phyloP scores from a whole-genome alignment of 2,797 vertebrate species.

The Sebastes cheni region DNA sequence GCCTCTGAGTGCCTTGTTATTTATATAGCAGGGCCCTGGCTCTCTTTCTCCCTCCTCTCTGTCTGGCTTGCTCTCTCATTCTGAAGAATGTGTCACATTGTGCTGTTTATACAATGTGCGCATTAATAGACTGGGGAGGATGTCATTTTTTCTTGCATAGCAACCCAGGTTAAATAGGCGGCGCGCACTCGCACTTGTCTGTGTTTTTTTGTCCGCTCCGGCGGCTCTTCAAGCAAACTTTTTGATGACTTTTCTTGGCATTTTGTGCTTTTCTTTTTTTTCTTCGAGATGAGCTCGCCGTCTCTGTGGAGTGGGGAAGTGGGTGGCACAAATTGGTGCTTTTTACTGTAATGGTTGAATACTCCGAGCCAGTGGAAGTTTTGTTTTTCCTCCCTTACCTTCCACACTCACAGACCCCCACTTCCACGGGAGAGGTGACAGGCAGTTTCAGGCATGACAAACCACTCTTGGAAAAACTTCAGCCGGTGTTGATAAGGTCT shows the following conservation, averaged over 20 bases:
- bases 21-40: slow-evolving; percentile 91
- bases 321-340: slow-evolving; percentile 77
- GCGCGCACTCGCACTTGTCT: slow-evolving; percentile 62
- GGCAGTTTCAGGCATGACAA: slow-evolving; percentile 61
- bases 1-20: slow-evolving; percentile 99
- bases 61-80: slow-evolving; percentile 74
- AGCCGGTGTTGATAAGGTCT: slow-evolving; percentile 62
- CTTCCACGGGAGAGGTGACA: slow-evolving; percentile 55
- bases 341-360: slow-evolving; percentile 78
- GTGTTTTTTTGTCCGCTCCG: slow-evolving; percentile 61
- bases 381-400: slow-evolving; percentile 25
- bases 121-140: slow-evolving; percentile 92
- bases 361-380: slow-evolving; percentile 58
- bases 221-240: slow-evolving; percentile 76
- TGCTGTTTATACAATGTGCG: slow-evolving; percentile 98
- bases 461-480: slow-evolving; percentile 62
- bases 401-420: slow-evolving; percentile 37
- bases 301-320: slow-evolving; percentile 61
- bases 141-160: slow-evolving; percentile 96
- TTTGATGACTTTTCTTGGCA: slow-evolving; percentile 78
- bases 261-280: slow-evolving; percentile 50
- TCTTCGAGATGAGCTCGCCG: slow-evolving; percentile 63
- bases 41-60: slow-evolving; percentile 77
- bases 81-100: slow-evolving; percentile 98
- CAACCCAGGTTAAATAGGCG: slow-evolving; percentile 94